These are phyloP conservation scores for Xestia ashworthii DNA, from an alignment of 2,888 invertebrate species.

Conservation along the genomic window DNA sequence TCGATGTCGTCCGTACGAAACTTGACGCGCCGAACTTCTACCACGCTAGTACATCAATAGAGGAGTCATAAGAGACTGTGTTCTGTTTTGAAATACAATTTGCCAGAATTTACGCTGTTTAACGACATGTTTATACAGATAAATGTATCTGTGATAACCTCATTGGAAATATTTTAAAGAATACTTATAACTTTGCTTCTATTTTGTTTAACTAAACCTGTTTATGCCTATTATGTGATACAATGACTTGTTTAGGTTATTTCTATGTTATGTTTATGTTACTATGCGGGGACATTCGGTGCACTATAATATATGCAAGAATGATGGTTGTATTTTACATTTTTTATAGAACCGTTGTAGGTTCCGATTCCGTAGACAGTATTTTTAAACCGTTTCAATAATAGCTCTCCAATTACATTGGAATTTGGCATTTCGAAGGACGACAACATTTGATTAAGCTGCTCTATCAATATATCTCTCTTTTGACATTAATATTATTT, in stretches of 20 bases:
- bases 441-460: slow-evolving; percentile 70
- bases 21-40: slow-evolving; percentile 53
- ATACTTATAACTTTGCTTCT: slow-evolving; percentile 37
- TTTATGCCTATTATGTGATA: slow-evolving; percentile 46
- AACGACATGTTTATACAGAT: slow-evolving; percentile 45
- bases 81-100: slow-evolving; percentile 30
- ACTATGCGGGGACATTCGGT: slow-evolving; percentile 45
- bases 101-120: slow-evolving; percentile 41
- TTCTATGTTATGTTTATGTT: slow-evolving; percentile 47
- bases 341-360: slow-evolving; percentile 54
- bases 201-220: slow-evolving; percentile 39
- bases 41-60: slow-evolving; percentile 22
- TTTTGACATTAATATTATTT: slow-evolving; percentile 61
- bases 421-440: slow-evolving; percentile 73
- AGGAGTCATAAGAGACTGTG: slow-evolving; percentile 24
- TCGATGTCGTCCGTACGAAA: slow-evolving; percentile 69
- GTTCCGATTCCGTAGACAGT: slow-evolving; percentile 57
- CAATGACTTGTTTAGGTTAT: slow-evolving; percentile 53
- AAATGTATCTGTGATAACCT: slow-evolving; percentile 48
- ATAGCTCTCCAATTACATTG: slow-evolving; percentile 74
- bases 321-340: slow-evolving; percentile 47
- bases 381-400: slow-evolving; percentile 62
- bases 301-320: slow-evolving; percentile 59
- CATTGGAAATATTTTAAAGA: slow-evolving; percentile 47
- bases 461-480: slow-evolving; percentile 65